Percentiles rank a stretch among this genome's conserved stretches.
Conservation (phyloP, 2,797 vertebrate genomes). For the Syndactyla subalaris region DNA sequence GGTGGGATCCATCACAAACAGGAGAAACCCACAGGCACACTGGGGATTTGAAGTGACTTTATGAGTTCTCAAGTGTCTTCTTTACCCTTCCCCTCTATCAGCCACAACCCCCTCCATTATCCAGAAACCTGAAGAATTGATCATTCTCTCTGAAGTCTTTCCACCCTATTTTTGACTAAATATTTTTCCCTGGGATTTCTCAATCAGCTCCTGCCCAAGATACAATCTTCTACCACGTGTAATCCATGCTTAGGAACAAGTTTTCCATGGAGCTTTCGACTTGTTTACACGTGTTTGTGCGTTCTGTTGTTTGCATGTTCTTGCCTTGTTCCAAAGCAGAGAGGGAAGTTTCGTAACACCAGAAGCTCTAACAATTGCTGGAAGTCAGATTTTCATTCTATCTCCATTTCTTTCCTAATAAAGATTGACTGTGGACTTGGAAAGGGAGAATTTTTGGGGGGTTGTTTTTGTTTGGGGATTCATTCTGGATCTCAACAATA, state of each 20-base stretch:
- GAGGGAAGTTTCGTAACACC: neutral
- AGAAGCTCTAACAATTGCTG: neutral
- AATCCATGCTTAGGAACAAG: neutral
- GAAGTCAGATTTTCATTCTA: neutral
- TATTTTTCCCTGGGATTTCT: neutral
- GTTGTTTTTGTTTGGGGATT: neutral
- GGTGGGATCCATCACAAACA: neutral
- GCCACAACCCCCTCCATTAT: fast-evolving
- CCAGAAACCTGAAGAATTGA: neutral
- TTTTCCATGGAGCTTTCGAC: neutral
- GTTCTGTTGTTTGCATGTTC: neutral
- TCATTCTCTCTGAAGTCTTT: neutral
- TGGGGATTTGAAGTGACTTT: neutral
- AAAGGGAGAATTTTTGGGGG: neutral
- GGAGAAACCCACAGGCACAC: neutral
- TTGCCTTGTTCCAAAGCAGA: neutral
- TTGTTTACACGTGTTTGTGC: neutral
- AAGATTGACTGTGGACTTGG: neutral
- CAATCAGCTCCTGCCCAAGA: neutral
- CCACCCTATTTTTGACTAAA: fast-evolving
- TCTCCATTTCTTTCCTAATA: neutral
- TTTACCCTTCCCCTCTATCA: neutral
- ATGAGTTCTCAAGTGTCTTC: neutral
- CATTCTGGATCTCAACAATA: neutral
- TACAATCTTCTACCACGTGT: neutral